phyloP scores from a whole-genome alignment of 2,113 vertebrate species.

The Pangasianodon hypophthalmus region DNA sequence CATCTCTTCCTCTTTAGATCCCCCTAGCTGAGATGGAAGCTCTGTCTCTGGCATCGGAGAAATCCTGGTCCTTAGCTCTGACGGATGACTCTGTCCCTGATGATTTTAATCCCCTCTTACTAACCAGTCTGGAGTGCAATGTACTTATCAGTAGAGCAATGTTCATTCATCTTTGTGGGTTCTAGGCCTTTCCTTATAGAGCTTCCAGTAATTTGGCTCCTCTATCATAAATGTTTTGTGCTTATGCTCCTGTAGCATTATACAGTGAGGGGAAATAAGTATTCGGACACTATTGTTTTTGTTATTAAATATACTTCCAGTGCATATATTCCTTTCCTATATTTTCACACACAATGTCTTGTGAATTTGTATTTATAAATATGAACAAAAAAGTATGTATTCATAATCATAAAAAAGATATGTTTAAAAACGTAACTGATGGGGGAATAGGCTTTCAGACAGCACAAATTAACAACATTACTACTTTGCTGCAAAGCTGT shows the following conservation, averaged over 20 bases:
- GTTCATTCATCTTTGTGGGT: constrained; percentile 68
- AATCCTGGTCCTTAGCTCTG: constrained; percentile 98
- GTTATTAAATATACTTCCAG: neutral
- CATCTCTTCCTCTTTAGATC: constrained; percentile 96
- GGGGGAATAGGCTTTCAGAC: neutral
- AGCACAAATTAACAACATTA: neutral
- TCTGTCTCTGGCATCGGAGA: constrained; percentile 98
- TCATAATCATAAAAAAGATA: neutral
- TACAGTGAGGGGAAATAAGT: neutral
- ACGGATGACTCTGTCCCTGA: constrained; percentile 94
- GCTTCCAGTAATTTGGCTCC: constrained; percentile 73
- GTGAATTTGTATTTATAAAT: neutral
- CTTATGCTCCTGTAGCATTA: neutral
- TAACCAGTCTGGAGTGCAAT: constrained; percentile 95
- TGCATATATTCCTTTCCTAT: neutral
- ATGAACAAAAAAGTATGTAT: neutral
- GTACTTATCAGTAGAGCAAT: constrained; percentile 82
- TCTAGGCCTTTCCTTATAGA: constrained; percentile 62
- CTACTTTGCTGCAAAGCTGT: neutral
- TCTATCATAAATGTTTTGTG: neutral
- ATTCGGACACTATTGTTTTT: neutral
- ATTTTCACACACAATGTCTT: neutral
- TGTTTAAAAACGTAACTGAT: neutral
- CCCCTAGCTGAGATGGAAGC: constrained; percentile 99
- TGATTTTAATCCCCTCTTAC: constrained; percentile 91